These are phyloP conservation scores for Chloropsis hardwickii DNA, from an alignment of 2,113 vertebrate species.

Conservation along the genomic window DNA sequence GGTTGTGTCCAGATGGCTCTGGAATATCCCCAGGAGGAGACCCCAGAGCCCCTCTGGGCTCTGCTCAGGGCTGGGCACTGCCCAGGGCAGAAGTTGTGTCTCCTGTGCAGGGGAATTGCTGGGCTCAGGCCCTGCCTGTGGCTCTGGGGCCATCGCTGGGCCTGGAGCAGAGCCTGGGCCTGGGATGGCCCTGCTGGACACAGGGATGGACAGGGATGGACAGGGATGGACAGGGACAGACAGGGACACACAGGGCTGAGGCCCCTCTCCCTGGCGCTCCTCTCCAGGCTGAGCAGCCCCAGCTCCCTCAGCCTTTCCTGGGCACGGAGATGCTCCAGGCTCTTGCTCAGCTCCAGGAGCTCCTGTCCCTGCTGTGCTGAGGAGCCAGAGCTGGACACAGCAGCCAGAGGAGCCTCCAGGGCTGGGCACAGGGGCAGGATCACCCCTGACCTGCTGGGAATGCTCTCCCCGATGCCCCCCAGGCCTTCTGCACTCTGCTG, in stretches of 20 bases:
- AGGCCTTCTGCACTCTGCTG: background rate
- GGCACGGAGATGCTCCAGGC: background rate
- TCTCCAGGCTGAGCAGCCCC: background rate
- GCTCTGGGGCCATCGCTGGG: background rate
- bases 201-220: background rate
- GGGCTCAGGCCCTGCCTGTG: background rate
- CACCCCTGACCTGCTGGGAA: background rate
- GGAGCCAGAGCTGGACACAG: background rate
- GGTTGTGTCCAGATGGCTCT: fast-evolving
- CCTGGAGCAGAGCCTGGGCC: background rate
- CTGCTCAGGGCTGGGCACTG: background rate
- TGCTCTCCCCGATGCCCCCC: fast-evolving
- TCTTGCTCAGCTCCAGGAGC: background rate
- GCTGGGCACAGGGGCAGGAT: background rate
- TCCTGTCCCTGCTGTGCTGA: background rate
- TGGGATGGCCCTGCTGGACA: background rate
- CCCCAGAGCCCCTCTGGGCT: background rate
- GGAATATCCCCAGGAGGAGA: background rate
- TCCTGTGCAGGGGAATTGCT: background rate
- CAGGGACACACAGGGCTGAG: background rate
- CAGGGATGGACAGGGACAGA: background rate
- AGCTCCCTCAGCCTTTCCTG: background rate
- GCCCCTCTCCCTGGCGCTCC: background rate
- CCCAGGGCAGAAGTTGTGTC: background rate
- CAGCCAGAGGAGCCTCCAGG: background rate